These are phyloP conservation scores for Tipula unca DNA, from an alignment of 2,888 invertebrate species.

Conservation along the genomic window DNA sequence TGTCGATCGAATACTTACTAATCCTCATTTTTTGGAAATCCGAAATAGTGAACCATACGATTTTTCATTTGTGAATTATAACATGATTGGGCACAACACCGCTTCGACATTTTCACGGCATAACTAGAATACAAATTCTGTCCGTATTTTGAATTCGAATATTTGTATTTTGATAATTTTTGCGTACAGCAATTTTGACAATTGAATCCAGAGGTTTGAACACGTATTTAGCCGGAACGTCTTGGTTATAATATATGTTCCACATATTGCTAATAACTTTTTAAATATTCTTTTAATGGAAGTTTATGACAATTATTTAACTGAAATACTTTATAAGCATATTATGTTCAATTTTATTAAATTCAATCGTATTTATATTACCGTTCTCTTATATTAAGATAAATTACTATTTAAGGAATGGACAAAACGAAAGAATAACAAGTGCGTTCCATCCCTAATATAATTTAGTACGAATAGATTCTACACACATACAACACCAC, in stretches of 20 bases:
- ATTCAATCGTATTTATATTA: too few relatives aligned
- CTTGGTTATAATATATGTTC: too few relatives aligned
- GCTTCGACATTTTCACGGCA: slow-evolving; percentile 25
- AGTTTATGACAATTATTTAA: too few relatives aligned
- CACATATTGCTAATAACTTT: too few relatives aligned
- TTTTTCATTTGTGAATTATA: slow-evolving; percentile 28
- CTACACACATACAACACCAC: background rate
- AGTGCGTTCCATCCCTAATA: background rate
- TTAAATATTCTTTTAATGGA: too few relatives aligned
- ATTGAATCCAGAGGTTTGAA: background rate
- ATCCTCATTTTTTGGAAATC: slow-evolving; percentile 28
- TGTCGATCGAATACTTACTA: slow-evolving; percentile 25
- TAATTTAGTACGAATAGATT: background rate
- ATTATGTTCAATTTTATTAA: too few relatives aligned
- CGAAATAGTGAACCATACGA: slow-evolving; percentile 27
- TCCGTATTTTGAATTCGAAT: background rate
- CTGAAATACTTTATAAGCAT: too few relatives aligned
- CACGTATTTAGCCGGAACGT: too few relatives aligned
- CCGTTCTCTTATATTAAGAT: too few relatives aligned
- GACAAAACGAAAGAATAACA: too few relatives aligned
- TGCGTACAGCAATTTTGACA: background rate
- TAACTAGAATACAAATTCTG: background rate
- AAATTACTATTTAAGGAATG: too few relatives aligned
- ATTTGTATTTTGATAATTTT: background rate
- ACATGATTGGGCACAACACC: slow-evolving; percentile 28